A percentile compares a stretch with the other conserved stretches of the same genome.
Conservation (phyloP, 2,888 invertebrate genomes). For the Pyralis farinalis region DNA sequence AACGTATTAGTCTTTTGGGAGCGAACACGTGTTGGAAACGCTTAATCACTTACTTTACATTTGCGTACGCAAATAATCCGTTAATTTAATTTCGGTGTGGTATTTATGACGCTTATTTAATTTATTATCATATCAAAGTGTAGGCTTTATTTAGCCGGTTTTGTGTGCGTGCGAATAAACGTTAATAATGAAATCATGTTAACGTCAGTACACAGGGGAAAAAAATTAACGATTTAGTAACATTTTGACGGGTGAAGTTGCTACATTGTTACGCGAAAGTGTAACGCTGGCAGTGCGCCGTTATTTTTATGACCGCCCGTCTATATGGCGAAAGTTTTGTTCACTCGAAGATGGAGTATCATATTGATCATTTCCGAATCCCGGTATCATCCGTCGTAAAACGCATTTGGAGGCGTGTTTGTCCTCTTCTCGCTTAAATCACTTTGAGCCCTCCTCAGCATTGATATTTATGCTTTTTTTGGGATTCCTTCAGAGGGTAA, state of each 20-base stretch:
- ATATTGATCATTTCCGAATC: constrained; percentile 59
- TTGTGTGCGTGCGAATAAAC: constrained; percentile 66
- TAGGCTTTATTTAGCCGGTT: constrained; percentile 62
- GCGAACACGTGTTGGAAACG: constrained; percentile 70
- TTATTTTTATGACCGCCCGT: constrained; percentile 18
- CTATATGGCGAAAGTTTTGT: constrained; percentile 8
- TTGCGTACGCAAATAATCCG: constrained; percentile 75
- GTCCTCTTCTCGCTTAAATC: constrained; percentile 48
- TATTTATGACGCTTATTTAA: constrained; percentile 75
- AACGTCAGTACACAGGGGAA: constrained; percentile 52
- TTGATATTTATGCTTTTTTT: constrained; percentile 72
- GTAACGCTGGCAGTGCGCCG: constrained; percentile 14
- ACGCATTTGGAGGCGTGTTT: constrained; percentile 51
- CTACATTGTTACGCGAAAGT: constrained; percentile 2
- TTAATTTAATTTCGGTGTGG: constrained; percentile 72
- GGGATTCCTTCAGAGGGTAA: constrained; percentile 55
- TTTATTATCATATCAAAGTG: constrained; percentile 76
- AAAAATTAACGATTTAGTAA: constrained; percentile 49
- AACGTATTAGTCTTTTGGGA: constrained; percentile 79
- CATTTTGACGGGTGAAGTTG: constrained; percentile 47
- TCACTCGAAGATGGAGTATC: constrained; percentile 24
- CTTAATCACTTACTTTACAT: constrained; percentile 78
- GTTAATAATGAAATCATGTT: constrained; percentile 66
- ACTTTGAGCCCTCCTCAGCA: constrained; percentile 54
- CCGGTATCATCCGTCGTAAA: constrained; percentile 55